Conservation (phyloP, 2,113 vertebrate genomes). For the Heterotilapia buettikoferi region DNA sequence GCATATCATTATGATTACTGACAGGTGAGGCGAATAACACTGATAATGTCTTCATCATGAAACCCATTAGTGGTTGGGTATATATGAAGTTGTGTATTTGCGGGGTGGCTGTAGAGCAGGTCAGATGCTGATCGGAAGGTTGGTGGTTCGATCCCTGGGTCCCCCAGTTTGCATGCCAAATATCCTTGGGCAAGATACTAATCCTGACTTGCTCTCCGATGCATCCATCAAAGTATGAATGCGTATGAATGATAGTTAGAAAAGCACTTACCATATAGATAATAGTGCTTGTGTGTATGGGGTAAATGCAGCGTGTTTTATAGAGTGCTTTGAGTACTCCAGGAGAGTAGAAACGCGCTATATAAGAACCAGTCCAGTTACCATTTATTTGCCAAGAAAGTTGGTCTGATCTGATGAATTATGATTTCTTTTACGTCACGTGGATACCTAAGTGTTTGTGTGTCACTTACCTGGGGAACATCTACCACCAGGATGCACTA, state of each 20-base stretch:
- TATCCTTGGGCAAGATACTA: background rate
- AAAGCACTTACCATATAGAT: background rate
- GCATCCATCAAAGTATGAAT: background rate
- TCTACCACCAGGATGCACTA: no score
- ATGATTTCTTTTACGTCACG: no score
- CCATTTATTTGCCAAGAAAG: no score
- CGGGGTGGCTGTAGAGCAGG: background rate
- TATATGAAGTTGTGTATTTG: background rate
- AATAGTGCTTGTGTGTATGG: background rate
- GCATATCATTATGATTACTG: background rate
- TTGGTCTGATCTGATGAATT: no score
- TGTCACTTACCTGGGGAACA: no score
- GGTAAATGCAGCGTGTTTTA: background rate
- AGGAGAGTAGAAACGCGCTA: background rate
- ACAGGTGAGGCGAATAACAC: background rate
- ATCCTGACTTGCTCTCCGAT: background rate
- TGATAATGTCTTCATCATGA: background rate
- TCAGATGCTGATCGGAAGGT: background rate
- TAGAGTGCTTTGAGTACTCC: rapidly evolving
- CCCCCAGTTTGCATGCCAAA: background rate
- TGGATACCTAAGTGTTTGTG: no score
- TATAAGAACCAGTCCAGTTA: background rate
- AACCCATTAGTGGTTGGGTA: background rate
- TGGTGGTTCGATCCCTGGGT: background rate
- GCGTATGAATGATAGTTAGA: background rate